Evolutionary conservation across 53 echinoderm and acorn worm species (phyloP), one percentile per base, ranked within the genome.

Genomic region (Antedon mediterranea): DNA sequence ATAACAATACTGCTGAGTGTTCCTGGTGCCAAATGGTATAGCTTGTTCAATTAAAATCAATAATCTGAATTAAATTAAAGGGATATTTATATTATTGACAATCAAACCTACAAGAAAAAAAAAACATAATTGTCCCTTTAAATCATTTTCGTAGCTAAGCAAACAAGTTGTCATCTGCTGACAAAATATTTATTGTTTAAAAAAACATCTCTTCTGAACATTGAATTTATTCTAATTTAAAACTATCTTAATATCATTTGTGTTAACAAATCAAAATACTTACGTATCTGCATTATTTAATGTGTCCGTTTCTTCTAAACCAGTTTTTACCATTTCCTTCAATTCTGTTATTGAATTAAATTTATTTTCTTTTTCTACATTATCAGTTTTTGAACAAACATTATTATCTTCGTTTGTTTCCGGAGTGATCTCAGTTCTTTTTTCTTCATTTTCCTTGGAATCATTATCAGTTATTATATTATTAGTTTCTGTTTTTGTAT

Each of bases 291-390:
- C 2, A 23, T 11, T 57, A 18, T 80, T 43, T 73, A 44, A 42
- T 31, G 34, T 80, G 73, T 73, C 73, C 29, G 43, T 80, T 28
- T 34, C 72, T 74, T 30, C 74, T 42, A 37, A 33, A 73, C 43
- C 71, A 33, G n/a, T n/a, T n/a, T 79, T 71, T 34, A 11, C 41
- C 34, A 80, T 71, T 80, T 30, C 80, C 73, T 71, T 74, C 41
- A 30, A 28, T 80, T 80, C 74, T 32, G 73, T 43, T 73, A 6
- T 72, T 71, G 4, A 9, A 13, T 73, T 26, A 30, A 34, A 29
- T 27, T 33, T 37, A 2, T 37, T 43, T 73, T 72, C 43, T 29
- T 34, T 74, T 18, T 41, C 28, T 37, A 74, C 20, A 32, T 73
- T 80, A 11, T 32, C 73, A 34, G 29, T 30, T 71, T 80, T 73